Conservation (phyloP, 2,888 invertebrate species). For the Diaphora mendica region DNA sequence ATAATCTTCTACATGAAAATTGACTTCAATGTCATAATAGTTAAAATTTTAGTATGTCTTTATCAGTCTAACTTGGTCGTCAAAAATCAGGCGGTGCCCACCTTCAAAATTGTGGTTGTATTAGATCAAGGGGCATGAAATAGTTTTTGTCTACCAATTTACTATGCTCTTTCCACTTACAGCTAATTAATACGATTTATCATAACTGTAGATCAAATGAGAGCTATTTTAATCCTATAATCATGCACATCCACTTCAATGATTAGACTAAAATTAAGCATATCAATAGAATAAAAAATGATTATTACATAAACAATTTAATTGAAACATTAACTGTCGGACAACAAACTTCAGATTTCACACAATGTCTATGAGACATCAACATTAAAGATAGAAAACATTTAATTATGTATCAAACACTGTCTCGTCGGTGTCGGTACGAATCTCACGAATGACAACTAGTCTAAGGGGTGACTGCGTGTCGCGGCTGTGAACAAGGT, state of each 20-base stretch:
- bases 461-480: slow-evolving; percentile 67
- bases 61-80: slow-evolving; percentile 77
- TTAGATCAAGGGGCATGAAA: slow-evolving; percentile 68
- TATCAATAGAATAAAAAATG: slow-evolving; percentile 84
- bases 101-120: slow-evolving; percentile 59
- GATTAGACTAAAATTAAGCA: slow-evolving; percentile 82
- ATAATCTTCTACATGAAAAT: slow-evolving; percentile 65
- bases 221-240: slow-evolving; percentile 79
- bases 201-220: slow-evolving; percentile 72
- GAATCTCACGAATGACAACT: slow-evolving; percentile 79
- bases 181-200: slow-evolving; percentile 75
- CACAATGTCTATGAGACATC: slow-evolving; percentile 70
- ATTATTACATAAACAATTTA: slow-evolving; percentile 85
- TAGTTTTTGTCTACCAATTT: slow-evolving; percentile 61
- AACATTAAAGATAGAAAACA: slow-evolving; percentile 72
- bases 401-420: slow-evolving; percentile 50
- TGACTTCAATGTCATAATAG: slow-evolving; percentile 63
- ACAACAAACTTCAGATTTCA: slow-evolving; percentile 84
- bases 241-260: slow-evolving; percentile 80
- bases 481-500: slow-evolving; percentile 65
- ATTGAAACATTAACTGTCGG: slow-evolving; percentile 83
- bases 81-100: slow-evolving; percentile 73
- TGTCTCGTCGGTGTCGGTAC: slow-evolving; percentile 58
- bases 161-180: slow-evolving; percentile 66
- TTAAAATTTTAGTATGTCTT: slow-evolving; percentile 59